A percentile compares a stretch with the other conserved stretches of the same genome.
Conservation (phyloP, 2,797 vertebrate genomes). For the Ctenosaura bakeri region DNA sequence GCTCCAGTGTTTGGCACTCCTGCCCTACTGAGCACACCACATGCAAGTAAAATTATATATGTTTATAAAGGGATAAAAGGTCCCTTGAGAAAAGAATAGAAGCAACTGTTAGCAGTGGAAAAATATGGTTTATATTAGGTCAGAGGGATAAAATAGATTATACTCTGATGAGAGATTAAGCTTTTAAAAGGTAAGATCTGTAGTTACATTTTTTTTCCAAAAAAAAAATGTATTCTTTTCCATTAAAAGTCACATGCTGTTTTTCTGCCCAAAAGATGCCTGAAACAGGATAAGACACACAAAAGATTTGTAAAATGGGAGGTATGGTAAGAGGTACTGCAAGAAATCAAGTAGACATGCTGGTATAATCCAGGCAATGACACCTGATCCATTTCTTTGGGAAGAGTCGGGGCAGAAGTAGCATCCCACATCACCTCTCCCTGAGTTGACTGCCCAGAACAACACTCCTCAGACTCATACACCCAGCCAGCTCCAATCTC, state of each 20-base stretch:
- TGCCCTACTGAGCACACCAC: neutral
- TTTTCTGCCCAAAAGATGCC: neutral
- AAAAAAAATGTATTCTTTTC: neutral
- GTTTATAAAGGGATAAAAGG: slow-evolving; percentile 25
- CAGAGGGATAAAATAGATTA: slow-evolving; percentile 5
- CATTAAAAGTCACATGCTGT: neutral
- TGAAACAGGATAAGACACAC: neutral
- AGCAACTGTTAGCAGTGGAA: neutral
- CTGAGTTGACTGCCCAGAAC: neutral
- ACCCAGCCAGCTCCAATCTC: neutral
- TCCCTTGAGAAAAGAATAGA: slow-evolving; percentile 5
- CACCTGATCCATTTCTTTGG: neutral
- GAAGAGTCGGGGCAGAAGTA: neutral
- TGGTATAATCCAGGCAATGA: neutral
- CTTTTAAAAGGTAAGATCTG: neutral
- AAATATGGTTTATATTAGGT: neutral
- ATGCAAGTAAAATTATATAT: slow-evolving; percentile 14
- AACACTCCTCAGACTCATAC: neutral
- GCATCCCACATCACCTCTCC: neutral
- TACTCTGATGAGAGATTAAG: neutral
- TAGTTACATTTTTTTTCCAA: neutral
- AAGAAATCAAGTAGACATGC: neutral
- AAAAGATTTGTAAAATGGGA: neutral
- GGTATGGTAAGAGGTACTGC: neutral
- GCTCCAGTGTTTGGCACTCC: neutral